phyloP scores from a whole-genome alignment of 2,113 vertebrate genomes.

The Podilymbus podiceps region DNA sequence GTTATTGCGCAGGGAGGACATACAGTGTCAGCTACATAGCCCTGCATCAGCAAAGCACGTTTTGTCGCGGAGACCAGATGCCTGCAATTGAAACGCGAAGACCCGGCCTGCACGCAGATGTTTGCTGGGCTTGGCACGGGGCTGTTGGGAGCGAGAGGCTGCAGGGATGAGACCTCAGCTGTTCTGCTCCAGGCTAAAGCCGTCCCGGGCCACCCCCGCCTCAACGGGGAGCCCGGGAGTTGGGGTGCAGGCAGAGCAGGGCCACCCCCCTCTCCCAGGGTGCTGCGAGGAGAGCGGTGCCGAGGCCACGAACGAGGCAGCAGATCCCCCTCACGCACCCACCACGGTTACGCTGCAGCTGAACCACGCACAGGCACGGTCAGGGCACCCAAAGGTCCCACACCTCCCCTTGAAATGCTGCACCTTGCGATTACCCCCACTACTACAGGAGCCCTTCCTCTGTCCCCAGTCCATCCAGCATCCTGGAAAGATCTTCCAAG shows the following conservation, averaged over 20 bases:
- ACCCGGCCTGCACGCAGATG: accelerated
- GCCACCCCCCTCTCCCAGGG: background rate
- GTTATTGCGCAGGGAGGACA: background rate
- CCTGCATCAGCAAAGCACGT: background rate
- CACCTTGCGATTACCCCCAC: background rate
- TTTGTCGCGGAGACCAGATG: background rate
- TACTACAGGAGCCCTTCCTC: background rate
- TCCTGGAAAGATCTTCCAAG: background rate
- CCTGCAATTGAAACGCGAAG: background rate
- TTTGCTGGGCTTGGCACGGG: background rate
- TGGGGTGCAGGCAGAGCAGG: background rate
- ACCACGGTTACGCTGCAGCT: accelerated
- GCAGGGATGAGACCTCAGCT: background rate
- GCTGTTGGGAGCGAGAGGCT: background rate
- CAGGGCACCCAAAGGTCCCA: background rate
- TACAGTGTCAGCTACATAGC: accelerated
- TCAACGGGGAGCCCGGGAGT: background rate
- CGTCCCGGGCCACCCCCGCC: background rate
- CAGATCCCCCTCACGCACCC: background rate
- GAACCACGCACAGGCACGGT: accelerated
- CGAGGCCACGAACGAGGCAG: background rate
- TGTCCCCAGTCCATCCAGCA: background rate
- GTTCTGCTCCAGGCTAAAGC: background rate
- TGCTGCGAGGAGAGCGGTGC: accelerated
- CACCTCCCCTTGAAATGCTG: background rate